A percentile compares a stretch with the other conserved stretches of the same genome.
Conservation (phyloP, 92 coral and sea anemone species). For the Heteractis magnifica region DNA sequence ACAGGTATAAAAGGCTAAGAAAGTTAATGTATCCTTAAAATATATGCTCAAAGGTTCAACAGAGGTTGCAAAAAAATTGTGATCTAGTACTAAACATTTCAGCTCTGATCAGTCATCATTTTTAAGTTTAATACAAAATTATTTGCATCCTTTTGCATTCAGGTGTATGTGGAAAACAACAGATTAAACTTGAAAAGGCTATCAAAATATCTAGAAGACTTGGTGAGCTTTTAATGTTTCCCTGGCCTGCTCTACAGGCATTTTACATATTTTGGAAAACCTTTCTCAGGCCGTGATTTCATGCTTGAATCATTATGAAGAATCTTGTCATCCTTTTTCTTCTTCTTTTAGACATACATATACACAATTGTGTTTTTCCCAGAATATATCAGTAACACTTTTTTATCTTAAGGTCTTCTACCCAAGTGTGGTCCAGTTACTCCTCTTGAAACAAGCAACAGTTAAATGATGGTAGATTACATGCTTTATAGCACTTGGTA, state of each 20-base stretch:
- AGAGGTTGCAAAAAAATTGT: neutral
- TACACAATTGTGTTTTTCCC: neutral
- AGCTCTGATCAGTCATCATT: no score
- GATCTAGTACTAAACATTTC: no score
- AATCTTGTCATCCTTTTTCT: neutral
- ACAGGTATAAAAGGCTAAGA: slow-evolving; percentile 61
- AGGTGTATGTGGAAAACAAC: slow-evolving; percentile 98
- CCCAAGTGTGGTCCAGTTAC: slow-evolving; percentile 28
- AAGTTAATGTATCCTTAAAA: neutral
- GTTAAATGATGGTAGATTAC: neutral
- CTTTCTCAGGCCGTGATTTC: no score
- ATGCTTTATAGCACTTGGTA: neutral
- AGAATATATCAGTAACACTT: neutral
- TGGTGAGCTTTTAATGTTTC: slow-evolving; percentile 49
- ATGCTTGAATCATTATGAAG: neutral
- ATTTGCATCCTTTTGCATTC: neutral
- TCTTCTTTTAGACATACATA: neutral
- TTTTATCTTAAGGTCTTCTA: slow-evolving; percentile 15
- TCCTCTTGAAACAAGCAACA: neutral
- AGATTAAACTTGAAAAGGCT: slow-evolving; percentile 85
- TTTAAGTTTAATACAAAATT: neutral
- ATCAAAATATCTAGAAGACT: slow-evolving; percentile 89
- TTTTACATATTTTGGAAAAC: neutral
- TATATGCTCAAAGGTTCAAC: neutral
- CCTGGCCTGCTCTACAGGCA: neutral